These are phyloP conservation scores for Ceratina calcarata DNA, from an alignment of 1,140 invertebrate species.

Conservation along the genomic window DNA sequence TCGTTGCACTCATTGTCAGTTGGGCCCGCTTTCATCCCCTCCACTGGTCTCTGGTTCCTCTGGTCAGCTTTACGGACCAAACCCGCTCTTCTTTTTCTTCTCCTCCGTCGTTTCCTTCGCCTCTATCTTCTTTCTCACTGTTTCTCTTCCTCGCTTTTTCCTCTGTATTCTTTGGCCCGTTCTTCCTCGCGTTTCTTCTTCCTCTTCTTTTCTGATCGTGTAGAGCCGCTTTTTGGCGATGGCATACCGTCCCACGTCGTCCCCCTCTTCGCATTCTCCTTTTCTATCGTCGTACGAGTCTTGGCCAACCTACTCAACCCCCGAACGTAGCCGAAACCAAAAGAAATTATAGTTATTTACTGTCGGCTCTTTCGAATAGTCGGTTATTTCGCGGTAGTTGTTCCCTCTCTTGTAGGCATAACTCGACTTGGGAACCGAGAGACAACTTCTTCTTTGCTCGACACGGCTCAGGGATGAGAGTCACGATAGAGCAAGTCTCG, in stretches of 20 bases:
- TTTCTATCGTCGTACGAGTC: conserved; percentile 41
- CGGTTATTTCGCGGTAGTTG: conserved; percentile 78
- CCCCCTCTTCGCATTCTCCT: conserved; percentile 17
- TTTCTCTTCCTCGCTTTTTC: conserved; percentile 35
- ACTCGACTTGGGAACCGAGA: conserved; percentile 62
- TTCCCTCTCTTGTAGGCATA: conserved; percentile 52
- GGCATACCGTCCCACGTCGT: background rate
- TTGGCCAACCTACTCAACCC: conserved; percentile 70
- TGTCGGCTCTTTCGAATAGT: conserved; percentile 74
- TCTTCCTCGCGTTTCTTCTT: conserved; percentile 34
- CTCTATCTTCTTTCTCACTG: background rate
- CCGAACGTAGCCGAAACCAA: conserved; percentile 67
- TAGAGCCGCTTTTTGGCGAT: conserved; percentile 14
- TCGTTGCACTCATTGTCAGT: conserved; percentile 75
- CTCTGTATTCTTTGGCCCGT: conserved; percentile 39
- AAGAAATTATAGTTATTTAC: conserved; percentile 81
- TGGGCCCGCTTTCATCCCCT: conserved; percentile 74
- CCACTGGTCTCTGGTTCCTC: conserved; percentile 55
- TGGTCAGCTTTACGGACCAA: conserved; percentile 73
- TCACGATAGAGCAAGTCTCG: conserved; percentile 29
- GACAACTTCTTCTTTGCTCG: conserved; percentile 61
- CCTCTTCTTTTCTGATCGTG: conserved; percentile 13
- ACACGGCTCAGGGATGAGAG: conserved; percentile 26
- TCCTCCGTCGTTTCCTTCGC: conserved; percentile 33
- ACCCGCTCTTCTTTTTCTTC: conserved; percentile 49